Evolutionary conservation across 2,888 invertebrate species (phyloP).

Genomic region (Epinotia ramella): DNA sequence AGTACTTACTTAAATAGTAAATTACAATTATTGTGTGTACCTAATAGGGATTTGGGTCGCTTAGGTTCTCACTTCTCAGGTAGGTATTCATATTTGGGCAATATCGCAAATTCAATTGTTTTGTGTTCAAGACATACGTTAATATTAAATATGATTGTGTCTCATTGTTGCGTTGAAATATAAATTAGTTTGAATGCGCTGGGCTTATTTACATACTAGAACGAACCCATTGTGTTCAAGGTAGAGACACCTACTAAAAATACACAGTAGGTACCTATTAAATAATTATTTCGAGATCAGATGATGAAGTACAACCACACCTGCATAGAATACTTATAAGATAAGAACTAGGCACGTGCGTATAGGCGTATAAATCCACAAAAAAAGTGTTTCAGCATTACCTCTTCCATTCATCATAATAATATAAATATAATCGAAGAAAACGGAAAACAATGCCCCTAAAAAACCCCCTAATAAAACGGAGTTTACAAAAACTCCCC

Average conservation of each 20-base stretch:
- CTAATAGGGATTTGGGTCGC: background rate
- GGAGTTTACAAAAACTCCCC: slow-evolving; percentile 30
- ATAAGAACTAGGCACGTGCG: background rate
- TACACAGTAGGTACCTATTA: too few species aligned
- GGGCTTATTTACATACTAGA: background rate
- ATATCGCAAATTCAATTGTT: too few species aligned
- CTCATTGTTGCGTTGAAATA: background rate
- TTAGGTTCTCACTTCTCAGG: background rate
- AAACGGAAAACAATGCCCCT: slow-evolving; percentile 17
- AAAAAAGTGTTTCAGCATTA: background rate
- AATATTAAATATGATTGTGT: background rate
- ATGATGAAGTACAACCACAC: slow-evolving; percentile 8
- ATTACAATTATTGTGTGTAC: background rate
- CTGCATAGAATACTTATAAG: background rate
- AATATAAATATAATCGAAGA: background rate
- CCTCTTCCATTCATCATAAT: background rate
- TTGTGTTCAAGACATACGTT: background rate
- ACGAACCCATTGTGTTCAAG: background rate
- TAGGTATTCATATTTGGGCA: background rate
- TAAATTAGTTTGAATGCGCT: background rate
- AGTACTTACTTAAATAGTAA: background rate
- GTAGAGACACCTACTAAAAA: background rate
- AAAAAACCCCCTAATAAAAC: slow-evolving; percentile 19
- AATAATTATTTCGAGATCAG: background rate
- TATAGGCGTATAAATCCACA: background rate